Evolutionary conservation across 2,888 invertebrate species (phyloP), one percentile per base, ranked within the genome.

Genomic region (Melikaiella ostensackeni): DNA sequence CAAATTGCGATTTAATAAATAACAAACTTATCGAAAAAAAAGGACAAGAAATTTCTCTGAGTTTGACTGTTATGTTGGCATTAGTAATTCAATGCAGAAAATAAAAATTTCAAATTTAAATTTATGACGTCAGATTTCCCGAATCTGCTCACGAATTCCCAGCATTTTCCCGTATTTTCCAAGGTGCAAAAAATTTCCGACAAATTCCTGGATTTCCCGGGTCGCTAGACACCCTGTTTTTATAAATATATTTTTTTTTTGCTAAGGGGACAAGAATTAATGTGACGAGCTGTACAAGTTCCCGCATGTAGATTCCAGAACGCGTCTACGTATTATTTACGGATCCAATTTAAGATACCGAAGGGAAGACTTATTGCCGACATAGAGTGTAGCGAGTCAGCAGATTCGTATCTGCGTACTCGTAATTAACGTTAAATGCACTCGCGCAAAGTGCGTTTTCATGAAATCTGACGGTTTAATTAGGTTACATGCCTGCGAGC

Each of bases 391-490:
- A 66, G 85, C 85, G 84, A 85, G 86, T 85, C 83, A 86, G 84
- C 83, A 84, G 85, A 85, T 85, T 80, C 78, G 80, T 86, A 85
- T 85, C 85, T 81, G 76, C 80, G 59, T 13, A 75, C 75, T 61
- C 79, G 86, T 83, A 85, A 85, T 85, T 85, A 86, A 85, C 86
- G 79, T 86, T 85, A 86, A 86, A 85, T 85, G 84, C 84, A 85
- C 79, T 80, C 79, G 80, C 83, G 85, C 83, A 85, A 85, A 79
- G 81, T 70, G 70, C 70, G 50, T 70, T 70, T 70, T 70, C 70
- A 70, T 70, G 70, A 85, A 86, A 86, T 85, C 86, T 86, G 86
- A 86, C 84, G 86, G 84, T 86, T 86, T 85, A 86, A 86, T 86
- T 86, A 85, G 86, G 82, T 83, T 82, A 81, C 84, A 79, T 81